Evolutionary conservation across 2,888 invertebrate species (phyloP).

Genomic region (Uloborus plumipes): DNA sequence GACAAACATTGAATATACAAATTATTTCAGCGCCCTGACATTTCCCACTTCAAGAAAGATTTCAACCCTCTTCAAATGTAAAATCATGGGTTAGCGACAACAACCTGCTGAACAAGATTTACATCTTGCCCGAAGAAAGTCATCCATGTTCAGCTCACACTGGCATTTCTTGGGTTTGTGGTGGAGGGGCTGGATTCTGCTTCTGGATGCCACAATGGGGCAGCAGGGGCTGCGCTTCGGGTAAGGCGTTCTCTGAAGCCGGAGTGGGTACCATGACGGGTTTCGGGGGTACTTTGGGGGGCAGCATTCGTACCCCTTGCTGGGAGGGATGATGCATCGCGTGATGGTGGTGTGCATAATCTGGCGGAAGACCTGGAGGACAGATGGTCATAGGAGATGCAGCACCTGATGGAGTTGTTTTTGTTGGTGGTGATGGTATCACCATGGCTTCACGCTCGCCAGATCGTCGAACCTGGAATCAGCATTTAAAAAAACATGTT

Average conservation of each 20-base stretch:
- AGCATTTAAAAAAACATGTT: background rate
- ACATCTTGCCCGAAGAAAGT: too few species aligned
- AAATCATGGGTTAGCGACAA: slow-evolving; percentile 20
- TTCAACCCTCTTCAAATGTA: slow-evolving; percentile 37
- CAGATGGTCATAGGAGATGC: slow-evolving; percentile 55
- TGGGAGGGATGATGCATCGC: slow-evolving; percentile 43
- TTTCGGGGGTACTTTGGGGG: slow-evolving; percentile 59
- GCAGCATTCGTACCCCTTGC: slow-evolving; percentile 57
- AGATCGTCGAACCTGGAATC: slow-evolving; percentile 36
- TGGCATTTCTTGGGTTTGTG: slow-evolving; percentile 56
- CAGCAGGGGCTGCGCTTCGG: slow-evolving; percentile 56
- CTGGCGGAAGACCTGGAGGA: slow-evolving; percentile 51
- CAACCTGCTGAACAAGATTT: too few species aligned
- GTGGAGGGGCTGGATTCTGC: slow-evolving; percentile 27
- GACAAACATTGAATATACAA: slow-evolving; percentile 25
- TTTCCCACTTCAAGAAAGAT: slow-evolving; percentile 17
- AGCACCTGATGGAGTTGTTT: slow-evolving; percentile 28
- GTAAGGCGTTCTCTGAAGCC: slow-evolving; percentile 29
- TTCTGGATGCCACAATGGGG: slow-evolving; percentile 54
- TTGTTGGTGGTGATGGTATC: slow-evolving; percentile 39
- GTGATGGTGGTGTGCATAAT: slow-evolving; percentile 54
- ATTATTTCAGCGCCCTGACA: slow-evolving; percentile 7
- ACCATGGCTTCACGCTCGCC: slow-evolving; percentile 50
- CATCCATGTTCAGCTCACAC: slow-evolving; percentile 29
- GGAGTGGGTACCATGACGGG: slow-evolving; percentile 58